A percentile compares a stretch with the other conserved stretches of the same genome.
phyloP scores from a whole-genome alignment of 2,888 invertebrate genomes.

The Aleiodes testaceus region DNA sequence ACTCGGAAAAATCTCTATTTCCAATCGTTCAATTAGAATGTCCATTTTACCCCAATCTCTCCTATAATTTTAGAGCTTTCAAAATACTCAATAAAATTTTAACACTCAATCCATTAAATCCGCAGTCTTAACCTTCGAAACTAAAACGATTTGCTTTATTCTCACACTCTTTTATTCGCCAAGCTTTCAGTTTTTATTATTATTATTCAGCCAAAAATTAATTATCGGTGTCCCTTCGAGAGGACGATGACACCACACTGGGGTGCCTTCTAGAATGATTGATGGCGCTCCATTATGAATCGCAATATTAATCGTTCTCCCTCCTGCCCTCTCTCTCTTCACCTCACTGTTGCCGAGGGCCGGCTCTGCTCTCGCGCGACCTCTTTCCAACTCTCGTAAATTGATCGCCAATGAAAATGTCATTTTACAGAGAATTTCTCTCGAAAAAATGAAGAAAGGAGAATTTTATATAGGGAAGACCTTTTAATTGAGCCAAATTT shows the following conservation, averaged over 20 bases:
- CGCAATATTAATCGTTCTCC: conserved; percentile 65
- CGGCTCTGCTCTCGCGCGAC: conserved; percentile 19
- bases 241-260: conserved; percentile 17
- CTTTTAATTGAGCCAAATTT: too few relatives aligned
- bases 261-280: conserved; percentile 62
- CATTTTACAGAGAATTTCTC: conserved; percentile 5
- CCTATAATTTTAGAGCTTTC: too few relatives aligned
- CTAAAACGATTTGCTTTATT: too few relatives aligned
- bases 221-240: conserved; percentile 55
- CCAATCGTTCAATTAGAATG: too few relatives aligned
- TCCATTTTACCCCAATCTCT: too few relatives aligned
- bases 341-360: conserved; percentile 9
- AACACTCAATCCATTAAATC: too few relatives aligned
- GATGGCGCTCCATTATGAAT: conserved; percentile 68
- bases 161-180: too few relatives aligned
- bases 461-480: not conserved
- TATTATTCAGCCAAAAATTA: conserved; percentile 58
- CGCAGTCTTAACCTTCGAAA: too few relatives aligned
- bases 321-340: not conserved
- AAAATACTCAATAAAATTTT: too few relatives aligned
- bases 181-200: not conserved
- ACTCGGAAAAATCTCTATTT: too few relatives aligned
- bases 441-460: too few relatives aligned
- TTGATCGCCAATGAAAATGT: conserved; percentile 10
- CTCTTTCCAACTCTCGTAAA: not conserved